These are phyloP conservation scores for Fundulus diaphanus DNA, from an alignment of 2,797 vertebrate genomes.

Conservation along the genomic window DNA sequence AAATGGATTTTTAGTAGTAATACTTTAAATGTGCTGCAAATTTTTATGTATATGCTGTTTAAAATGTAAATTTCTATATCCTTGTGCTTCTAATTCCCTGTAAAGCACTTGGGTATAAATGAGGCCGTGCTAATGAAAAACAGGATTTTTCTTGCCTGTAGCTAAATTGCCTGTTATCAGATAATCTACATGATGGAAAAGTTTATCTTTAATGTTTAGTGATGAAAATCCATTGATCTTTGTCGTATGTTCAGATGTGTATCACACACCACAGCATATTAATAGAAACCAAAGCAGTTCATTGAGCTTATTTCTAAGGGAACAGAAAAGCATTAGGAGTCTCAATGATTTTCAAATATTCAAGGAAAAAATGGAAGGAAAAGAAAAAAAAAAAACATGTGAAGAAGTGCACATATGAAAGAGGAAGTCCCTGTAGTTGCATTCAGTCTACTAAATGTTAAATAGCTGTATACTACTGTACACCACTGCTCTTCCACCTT, in stretches of 20 bases:
- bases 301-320: neutral
- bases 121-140: neutral
- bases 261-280: neutral
- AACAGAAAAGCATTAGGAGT: neutral
- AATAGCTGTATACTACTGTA: neutral
- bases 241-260: neutral
- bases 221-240: neutral
- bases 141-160: neutral
- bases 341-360: neutral
- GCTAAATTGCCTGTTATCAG: too few species aligned
- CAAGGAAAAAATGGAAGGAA: neutral
- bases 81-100: neutral
- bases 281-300: neutral
- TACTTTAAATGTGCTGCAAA: too few species aligned
- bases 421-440: neutral
- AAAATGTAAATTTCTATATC: neutral
- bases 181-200: neutral
- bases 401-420: neutral
- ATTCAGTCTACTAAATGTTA: neutral
- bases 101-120: neutral
- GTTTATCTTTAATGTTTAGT: neutral
- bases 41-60: neutral
- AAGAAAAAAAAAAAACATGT: neutral
- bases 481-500: conserved; percentile 1
- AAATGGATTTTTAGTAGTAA: neutral